Conservation (phyloP, 1,140 invertebrate species). For the Portunus trituberculatus region DNA sequence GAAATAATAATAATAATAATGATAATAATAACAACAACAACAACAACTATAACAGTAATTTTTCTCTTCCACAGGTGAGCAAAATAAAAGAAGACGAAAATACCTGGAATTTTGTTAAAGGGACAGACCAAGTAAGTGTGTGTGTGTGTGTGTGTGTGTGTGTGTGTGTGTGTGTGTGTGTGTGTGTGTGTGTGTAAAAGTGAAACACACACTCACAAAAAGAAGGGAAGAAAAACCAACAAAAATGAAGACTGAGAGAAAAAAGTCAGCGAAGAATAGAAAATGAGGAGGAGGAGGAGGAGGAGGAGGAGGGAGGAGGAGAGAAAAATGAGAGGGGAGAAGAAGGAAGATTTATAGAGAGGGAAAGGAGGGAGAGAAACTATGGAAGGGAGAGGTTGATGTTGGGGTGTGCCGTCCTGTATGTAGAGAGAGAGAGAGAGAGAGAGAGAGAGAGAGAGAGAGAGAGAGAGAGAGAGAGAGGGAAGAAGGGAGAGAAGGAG, state of each 20-base stretch:
- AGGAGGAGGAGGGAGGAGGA: too few relatives aligned
- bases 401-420: background rate
- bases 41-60: background rate
- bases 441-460: conserved; percentile 9
- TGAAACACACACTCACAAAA: background rate
- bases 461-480: conserved; percentile 44
- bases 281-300: too few relatives aligned
- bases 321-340: background rate
- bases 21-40: too few relatives aligned
- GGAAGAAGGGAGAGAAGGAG: conserved; percentile 29
- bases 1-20: too few relatives aligned
- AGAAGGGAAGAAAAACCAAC: background rate
- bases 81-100: background rate
- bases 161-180: conserved; percentile 20
- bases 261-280: background rate
- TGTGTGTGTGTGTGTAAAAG: background rate
- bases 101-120: background rate
- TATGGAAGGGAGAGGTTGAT: background rate
- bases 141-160: conserved; percentile 17
- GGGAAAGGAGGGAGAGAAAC: background rate
- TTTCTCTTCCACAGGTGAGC: background rate
- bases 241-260: background rate
- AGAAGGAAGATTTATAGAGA: background rate
- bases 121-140: background rate
- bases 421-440: background rate